Percentiles rank a stretch among this genome's conserved stretches.
These are phyloP conservation scores for Spodoptera littoralis DNA, from an alignment of 2,888 invertebrate genomes.

Conservation along the genomic window DNA sequence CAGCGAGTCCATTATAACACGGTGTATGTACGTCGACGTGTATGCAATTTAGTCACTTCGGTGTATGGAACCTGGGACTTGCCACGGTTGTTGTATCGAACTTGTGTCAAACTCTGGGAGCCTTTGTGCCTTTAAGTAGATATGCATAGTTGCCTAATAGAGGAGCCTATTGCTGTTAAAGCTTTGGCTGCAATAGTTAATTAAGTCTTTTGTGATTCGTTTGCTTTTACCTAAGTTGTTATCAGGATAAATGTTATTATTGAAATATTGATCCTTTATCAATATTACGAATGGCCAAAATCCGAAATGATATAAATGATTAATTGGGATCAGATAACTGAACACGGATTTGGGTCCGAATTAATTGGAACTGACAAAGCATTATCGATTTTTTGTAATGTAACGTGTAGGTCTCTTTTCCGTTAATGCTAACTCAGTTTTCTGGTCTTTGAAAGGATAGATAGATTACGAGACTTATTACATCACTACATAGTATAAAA, in stretches of 20 bases:
- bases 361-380: too few relatives aligned
- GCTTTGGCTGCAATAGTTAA: conserved; percentile 26
- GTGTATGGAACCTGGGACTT: conserved; percentile 29
- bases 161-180: neutral
- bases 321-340: too few relatives aligned
- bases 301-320: too few relatives aligned
- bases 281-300: too few relatives aligned
- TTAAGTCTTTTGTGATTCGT: conserved; percentile 29
- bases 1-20: conserved; percentile 34
- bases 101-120: conserved; percentile 25
- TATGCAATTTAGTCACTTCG: conserved; percentile 48
- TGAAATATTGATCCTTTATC: too few relatives aligned
- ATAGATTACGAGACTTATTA: too few relatives aligned
- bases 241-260: conserved; percentile 2
- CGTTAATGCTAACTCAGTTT: too few relatives aligned
- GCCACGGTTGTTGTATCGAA: conserved; percentile 30
- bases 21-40: conserved; percentile 7
- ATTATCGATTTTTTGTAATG: too few relatives aligned
- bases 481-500: too few relatives aligned
- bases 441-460: too few relatives aligned
- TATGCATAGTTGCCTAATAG: conserved; percentile 3
- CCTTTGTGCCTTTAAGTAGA: conserved; percentile 19
- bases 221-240: conserved; percentile 7
- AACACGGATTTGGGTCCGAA: too few relatives aligned
- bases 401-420: too few relatives aligned